Evolutionary conservation across 2,888 invertebrate genomes (phyloP).

Genomic region (Panzeria rudis): DNA sequence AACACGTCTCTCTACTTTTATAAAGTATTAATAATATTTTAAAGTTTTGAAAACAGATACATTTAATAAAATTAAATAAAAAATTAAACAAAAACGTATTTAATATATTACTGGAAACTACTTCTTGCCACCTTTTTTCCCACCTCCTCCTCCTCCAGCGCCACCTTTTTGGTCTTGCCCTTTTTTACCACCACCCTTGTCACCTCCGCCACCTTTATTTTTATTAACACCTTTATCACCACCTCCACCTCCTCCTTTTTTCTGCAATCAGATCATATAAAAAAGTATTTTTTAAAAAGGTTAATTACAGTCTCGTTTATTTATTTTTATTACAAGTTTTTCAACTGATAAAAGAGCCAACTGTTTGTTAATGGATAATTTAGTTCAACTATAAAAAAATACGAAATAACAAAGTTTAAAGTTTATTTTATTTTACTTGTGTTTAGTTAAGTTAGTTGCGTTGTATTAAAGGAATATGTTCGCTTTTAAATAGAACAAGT

Average conservation of each 20-base stretch:
- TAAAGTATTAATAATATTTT: constrained; percentile 41
- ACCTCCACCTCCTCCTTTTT: constrained; percentile 77
- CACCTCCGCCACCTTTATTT: constrained; percentile 74
- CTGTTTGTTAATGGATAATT: constrained; percentile 69
- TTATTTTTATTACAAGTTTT: constrained; percentile 59
- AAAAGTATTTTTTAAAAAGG: constrained; percentile 59
- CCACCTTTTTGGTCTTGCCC: constrained; percentile 79
- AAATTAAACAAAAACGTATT: constrained; percentile 18
- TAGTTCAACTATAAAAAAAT: constrained; percentile 42
- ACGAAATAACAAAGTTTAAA: constrained; percentile 60
- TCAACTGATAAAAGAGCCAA: constrained; percentile 63
- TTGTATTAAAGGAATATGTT: constrained; percentile 42
- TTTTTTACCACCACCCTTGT: constrained; percentile 77
- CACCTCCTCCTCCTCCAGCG: constrained; percentile 76
- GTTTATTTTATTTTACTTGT: constrained; percentile 58
- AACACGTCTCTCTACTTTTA: constrained; percentile 25
- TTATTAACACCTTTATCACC: constrained; percentile 75
- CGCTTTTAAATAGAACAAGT: constrained; percentile 54
- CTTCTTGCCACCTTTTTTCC: constrained; percentile 82
- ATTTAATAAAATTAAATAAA: constrained; percentile 1
- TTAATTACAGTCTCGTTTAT: constrained; percentile 66
- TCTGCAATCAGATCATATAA: constrained; percentile 75
- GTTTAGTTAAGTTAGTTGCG: constrained; percentile 52
- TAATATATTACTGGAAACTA: constrained; percentile 70
- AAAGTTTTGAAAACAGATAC: not conserved